Base-by-base conservation (phyloP, 2,797 vertebrate species). In the Helostoma temminkii region DNA sequence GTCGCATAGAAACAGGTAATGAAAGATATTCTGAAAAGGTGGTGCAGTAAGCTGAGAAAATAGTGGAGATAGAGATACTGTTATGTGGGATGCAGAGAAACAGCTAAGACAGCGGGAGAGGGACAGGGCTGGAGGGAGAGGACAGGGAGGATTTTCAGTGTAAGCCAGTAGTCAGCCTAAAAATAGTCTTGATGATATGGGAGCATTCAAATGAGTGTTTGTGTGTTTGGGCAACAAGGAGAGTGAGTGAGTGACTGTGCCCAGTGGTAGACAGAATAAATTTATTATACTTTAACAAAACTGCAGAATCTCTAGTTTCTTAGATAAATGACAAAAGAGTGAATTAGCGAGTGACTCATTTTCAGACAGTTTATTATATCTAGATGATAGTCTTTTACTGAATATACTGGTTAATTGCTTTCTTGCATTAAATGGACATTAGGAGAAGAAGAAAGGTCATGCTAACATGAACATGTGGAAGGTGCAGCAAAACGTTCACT, bases 121-220 rank as follows among this genome's bases (percentile, higher is more conserved):
- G 45, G 41, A 78, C 14, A 9, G 49, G 47, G 46, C 14, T 16
- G 39, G 41, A 78, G 50, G 54, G 26, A 24, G 22, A 46, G 57
- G 64, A 70, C 6, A 12, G 55, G 42, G 41, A 77, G 74, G 74
- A 59, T 76, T 80, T 79, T 83, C 64, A 80, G 60, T 50, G 42
- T 74, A 62, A 82, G 82, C 64, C 58, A 60, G 72, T 53, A 37
- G 74, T 75, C 49, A 21, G 45, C 58, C 87, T 88, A 89, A 90
- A 91, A 89, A 91, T 86, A 90, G 60, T 56, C 61, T 52, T 49
- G 49, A 74, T 82, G 84, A 81, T 84, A 67, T 80, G 65, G 70
- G 61, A 76, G 67, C 53, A 74, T 81, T 82, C 47, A 79, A 81
- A 76, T 80, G 49, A 76, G 69, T 49, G 55, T 74, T 55, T 71